Conservation (phyloP, 1,140 invertebrate genomes). For the Akabosia matsudoensis region DNA sequence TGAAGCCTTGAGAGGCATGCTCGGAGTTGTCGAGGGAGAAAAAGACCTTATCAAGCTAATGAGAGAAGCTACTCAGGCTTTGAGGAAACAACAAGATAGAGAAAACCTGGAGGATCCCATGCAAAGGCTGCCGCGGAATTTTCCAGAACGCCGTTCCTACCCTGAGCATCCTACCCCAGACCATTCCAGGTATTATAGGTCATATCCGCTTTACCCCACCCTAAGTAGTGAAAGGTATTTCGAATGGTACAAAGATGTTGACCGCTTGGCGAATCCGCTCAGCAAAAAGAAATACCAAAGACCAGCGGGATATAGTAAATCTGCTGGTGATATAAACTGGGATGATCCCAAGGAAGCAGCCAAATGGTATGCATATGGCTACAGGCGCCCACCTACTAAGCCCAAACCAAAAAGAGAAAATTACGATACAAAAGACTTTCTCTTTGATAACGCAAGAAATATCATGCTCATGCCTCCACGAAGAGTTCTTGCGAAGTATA, state of each 20-base stretch:
- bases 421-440: neutral
- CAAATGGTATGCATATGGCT: conserved; percentile 2
- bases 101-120: conserved; percentile 15
- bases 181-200: neutral
- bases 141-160: neutral
- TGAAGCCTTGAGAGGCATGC: neutral
- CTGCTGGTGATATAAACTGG: neutral
- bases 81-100: neutral
- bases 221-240: neutral
- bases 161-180: neutral
- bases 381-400: neutral
- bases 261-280: neutral
- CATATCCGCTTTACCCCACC: neutral
- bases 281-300: neutral
- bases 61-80: neutral
- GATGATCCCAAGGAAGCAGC: conserved; percentile 3
- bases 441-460: neutral
- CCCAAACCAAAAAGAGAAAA: neutral
- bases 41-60: neutral
- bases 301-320: neutral
- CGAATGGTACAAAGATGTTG: neutral
- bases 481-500: neutral
- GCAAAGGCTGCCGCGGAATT: neutral
- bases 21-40: neutral
- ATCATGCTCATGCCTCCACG: neutral